Percentiles rank a stretch among this genome's conserved stretches.
These are phyloP conservation scores for Ginglymostoma cirratum DNA, from an alignment of 2,113 vertebrate genomes.

Conservation along the genomic window DNA sequence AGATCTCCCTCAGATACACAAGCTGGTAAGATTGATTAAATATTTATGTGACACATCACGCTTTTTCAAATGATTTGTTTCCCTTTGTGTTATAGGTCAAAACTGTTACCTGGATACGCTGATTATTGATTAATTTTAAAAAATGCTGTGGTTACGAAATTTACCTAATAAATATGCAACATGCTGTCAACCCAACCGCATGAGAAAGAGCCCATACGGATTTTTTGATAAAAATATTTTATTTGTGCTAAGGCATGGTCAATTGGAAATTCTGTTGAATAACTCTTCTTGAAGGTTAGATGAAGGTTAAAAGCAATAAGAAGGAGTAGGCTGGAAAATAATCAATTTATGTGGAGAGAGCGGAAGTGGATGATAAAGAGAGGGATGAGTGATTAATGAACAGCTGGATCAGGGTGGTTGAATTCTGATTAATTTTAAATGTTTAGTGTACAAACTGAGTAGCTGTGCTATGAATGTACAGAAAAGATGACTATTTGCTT, in stretches of 20 bases:
- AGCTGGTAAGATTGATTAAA: not conserved
- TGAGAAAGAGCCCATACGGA: not conserved
- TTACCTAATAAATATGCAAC: not conserved
- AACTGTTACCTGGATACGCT: not conserved
- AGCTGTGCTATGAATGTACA: not conserved
- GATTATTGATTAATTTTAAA: not conserved
- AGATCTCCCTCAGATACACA: not conserved
- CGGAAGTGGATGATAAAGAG: not conserved
- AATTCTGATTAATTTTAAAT: slow-evolving; percentile 25
- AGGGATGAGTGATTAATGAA: not conserved
- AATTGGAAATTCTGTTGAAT: not conserved
- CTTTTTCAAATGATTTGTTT: not conserved
- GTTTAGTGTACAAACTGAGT: not conserved
- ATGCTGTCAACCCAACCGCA: not conserved
- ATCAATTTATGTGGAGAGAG: not conserved
- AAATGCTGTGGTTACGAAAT: not conserved
- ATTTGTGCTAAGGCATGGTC: not conserved
- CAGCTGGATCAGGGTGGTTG: not conserved
- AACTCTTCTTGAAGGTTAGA: not conserved
- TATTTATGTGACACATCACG: not conserved
- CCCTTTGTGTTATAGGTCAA: not conserved
- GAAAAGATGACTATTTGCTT: not conserved
- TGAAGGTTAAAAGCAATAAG: not conserved
- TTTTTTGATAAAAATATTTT: not conserved
- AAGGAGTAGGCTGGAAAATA: not conserved